Percentiles rank a stretch among this genome's conserved stretches.
These are phyloP conservation scores for Ptilodon capucinus DNA, from an alignment of 2,888 invertebrate genomes.

Conservation along the genomic window DNA sequence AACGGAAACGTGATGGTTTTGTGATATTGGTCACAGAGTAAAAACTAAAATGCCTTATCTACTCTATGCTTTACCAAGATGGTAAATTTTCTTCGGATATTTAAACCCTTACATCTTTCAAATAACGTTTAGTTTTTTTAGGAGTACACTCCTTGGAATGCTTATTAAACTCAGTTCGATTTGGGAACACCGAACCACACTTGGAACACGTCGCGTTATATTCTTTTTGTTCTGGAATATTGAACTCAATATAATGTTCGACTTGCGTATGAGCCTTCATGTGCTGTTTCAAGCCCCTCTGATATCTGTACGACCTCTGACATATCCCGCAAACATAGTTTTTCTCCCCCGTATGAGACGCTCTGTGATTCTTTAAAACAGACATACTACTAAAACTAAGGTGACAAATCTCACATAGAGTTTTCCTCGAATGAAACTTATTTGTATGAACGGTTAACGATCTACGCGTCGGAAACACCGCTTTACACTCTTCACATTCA, in stretches of 20 bases:
- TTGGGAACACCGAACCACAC: slow-evolving; percentile 47
- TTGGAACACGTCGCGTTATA: no score
- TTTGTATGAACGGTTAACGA: slow-evolving; percentile 63
- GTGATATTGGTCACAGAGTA: no score
- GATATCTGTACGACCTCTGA: slow-evolving; percentile 75
- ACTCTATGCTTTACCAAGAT: no score
- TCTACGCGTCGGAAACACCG: slow-evolving; percentile 54
- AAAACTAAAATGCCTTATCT: no score
- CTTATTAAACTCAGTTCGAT: slow-evolving; percentile 48
- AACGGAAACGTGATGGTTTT: no score
- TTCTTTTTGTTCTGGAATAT: no score
- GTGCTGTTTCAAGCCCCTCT: slow-evolving; percentile 69
- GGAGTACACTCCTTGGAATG: slow-evolving; percentile 64
- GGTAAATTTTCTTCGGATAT: no score
- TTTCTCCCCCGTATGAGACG: slow-evolving; percentile 57
- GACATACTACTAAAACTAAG: slow-evolving; percentile 69
- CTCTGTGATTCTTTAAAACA: slow-evolving; percentile 58
- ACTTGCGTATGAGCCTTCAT: slow-evolving; percentile 49
- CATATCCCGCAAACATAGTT: slow-evolving; percentile 67
- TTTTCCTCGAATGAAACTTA: slow-evolving; percentile 61
- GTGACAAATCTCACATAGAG: slow-evolving; percentile 73
- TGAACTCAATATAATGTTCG: slow-evolving; percentile 37
- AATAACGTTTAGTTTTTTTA: no score
- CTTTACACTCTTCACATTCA: slow-evolving; percentile 58
- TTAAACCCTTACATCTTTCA: no score